These are phyloP conservation scores for Diachasma alloeum DNA, from an alignment of 1,140 invertebrate species.

Conservation along the genomic window DNA sequence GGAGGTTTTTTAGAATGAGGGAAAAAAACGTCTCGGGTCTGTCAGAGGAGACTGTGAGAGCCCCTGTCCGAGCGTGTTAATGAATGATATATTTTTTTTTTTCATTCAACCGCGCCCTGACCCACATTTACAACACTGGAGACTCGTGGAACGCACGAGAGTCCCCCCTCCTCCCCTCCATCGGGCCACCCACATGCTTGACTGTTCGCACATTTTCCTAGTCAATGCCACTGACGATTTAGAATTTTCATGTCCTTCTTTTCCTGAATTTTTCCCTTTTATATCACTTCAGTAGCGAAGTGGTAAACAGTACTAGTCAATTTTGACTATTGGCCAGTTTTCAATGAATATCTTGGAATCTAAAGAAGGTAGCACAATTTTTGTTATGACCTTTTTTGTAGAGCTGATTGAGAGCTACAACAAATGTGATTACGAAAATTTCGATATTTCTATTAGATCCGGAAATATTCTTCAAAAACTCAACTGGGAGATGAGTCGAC, in stretches of 20 bases:
- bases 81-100: slow-evolving; percentile 61
- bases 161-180: not conserved
- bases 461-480: too few species aligned
- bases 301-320: too few species aligned
- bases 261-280: not conserved
- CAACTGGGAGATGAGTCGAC: too few species aligned
- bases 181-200: not conserved
- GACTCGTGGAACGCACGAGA: slow-evolving; percentile 36
- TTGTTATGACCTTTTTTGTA: too few species aligned
- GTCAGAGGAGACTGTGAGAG: slow-evolving; percentile 34
- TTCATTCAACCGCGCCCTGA: slow-evolving; percentile 61
- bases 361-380: too few species aligned
- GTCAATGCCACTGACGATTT: slow-evolving; percentile 27
- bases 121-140: slow-evolving; percentile 55
- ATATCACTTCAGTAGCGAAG: too few species aligned
- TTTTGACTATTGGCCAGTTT: too few species aligned
- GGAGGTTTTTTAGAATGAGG: not conserved
- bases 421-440: too few species aligned
- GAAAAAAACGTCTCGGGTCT: too few species aligned
- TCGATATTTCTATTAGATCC: too few species aligned
- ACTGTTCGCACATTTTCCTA: slow-evolving; percentile 42
- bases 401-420: too few species aligned
- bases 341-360: too few species aligned
- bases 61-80: slow-evolving; percentile 55
- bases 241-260: not conserved